Base-by-base conservation (phyloP, 2,888 invertebrate species). In the Mesopsocus fuscifrons region DNA sequence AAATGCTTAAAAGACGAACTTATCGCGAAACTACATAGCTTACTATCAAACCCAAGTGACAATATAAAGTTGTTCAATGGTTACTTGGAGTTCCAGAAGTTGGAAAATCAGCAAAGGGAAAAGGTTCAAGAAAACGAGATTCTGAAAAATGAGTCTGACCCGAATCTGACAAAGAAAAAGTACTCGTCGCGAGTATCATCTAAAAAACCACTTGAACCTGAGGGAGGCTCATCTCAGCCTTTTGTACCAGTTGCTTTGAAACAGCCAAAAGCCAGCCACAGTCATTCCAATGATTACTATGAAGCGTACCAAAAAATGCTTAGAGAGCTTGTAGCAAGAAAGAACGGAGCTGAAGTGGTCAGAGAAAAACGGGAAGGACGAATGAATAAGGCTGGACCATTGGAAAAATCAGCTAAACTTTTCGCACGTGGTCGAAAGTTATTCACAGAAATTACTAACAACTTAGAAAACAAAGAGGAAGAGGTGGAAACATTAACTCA, bases 261-360 rank as follows among this genome's bases (percentile, higher is more conserved):
- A 11, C 16, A 38, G 11, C 17, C 38, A 17, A 18, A 21, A 5
- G 4, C 18, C 17, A 18, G 15, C 5, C 6, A 18, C 15, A 38
- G 20, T 11, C 4, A n/a, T 3, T 5, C 16, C 5, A 18, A 18
- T 6, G 38, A 38, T 11, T 38, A 38, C 20, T 38, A 38, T 20
- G 38, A 38, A 38, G 20, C 15, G 15, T 38, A 38, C 18, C 38
- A 38, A 38, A 38, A 38, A 20, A 38, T 38, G 38, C 20, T 38
- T 13, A 38, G 20, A 17, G 38, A 38, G 20, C 20, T 38, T 16
- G 38, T 38, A 13, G 38, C 38, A 18, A 17, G 38, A 38, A 38
- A 38, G 20, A 5, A 6, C 38, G 38, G 38, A 38, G 21, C 17
- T 21, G 34, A 34, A 17, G 8, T 26, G 6, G 6, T 11, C 11